Percentiles rank a stretch among this genome's conserved stretches.
Conservation (phyloP, 2,888 invertebrate species). For the Salpingus planirostris region DNA sequence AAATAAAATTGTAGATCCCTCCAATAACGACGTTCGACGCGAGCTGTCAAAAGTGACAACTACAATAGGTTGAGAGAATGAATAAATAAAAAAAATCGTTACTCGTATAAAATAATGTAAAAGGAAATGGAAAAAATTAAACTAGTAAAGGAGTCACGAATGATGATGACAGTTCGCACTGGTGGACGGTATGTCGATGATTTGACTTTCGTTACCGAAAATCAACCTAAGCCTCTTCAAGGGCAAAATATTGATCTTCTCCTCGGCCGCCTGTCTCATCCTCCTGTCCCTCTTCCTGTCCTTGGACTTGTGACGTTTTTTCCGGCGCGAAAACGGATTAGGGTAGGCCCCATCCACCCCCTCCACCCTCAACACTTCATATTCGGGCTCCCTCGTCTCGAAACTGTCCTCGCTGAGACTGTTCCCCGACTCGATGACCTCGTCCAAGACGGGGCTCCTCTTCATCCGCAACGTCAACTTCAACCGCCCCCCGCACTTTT, state of each 20-base stretch:
- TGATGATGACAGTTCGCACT: conserved; percentile 46
- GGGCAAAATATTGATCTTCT: conserved; percentile 34
- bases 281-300: conserved; percentile 38
- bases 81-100: too few relatives aligned
- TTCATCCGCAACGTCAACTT: conserved; percentile 81
- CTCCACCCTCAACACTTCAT: conserved; percentile 76
- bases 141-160: too few relatives aligned
- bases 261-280: conserved; percentile 24
- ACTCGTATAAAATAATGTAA: too few relatives aligned
- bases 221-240: conserved; percentile 81
- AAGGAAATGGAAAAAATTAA: too few relatives aligned
- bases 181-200: conserved; percentile 78
- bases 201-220: conserved; percentile 82
- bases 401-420: conserved; percentile 56
- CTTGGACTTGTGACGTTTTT: conserved; percentile 53
- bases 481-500: conserved; percentile 46
- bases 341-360: conserved; percentile 48
- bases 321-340: conserved; percentile 49
- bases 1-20: too few relatives aligned
- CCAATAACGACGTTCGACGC: too few relatives aligned
- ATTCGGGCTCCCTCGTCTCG: conserved; percentile 71
- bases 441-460: conserved; percentile 76
- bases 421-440: conserved; percentile 72
- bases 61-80: too few relatives aligned
- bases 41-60: too few relatives aligned